Evolutionary conservation across 2,888 invertebrate genomes (phyloP).

Genomic region (Lasioglossum vierecki): DNA sequence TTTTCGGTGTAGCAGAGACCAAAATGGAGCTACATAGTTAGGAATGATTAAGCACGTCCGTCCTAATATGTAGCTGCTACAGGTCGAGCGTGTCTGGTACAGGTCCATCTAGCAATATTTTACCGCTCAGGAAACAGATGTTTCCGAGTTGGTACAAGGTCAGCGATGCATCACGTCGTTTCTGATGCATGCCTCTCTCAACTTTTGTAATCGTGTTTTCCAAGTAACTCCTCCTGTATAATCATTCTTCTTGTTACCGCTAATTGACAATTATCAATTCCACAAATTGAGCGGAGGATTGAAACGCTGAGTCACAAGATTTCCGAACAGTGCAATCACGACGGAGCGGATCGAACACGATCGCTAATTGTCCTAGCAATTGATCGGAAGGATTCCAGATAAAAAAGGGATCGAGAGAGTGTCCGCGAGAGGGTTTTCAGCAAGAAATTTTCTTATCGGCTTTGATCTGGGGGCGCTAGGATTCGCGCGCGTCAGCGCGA

Average conservation of each 20-base stretch:
- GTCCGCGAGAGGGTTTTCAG: background rate
- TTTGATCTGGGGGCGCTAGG: background rate
- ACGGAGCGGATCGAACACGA: background rate
- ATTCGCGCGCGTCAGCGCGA: constrained; percentile 1
- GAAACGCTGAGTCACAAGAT: background rate
- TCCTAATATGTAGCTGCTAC: background rate
- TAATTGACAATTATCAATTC: background rate
- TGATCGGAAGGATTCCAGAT: background rate
- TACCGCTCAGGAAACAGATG: background rate
- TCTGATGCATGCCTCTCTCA: background rate
- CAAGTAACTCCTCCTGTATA: background rate
- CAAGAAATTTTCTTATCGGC: constrained; percentile 4
- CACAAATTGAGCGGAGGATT: background rate
- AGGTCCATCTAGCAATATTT: background rate
- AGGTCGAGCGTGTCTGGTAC: background rate
- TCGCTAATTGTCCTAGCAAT: background rate
- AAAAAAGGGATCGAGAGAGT: background rate
- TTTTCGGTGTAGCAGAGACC: background rate
- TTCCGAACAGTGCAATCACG: background rate
- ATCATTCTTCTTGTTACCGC: no score
- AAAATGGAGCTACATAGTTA: background rate
- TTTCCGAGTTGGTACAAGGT: background rate
- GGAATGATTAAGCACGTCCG: background rate
- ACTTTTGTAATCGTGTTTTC: background rate
- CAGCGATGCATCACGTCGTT: background rate